Evolutionary conservation across 2,888 invertebrate species (phyloP).

Genomic region (Rhamphomyia laevipes): DNA sequence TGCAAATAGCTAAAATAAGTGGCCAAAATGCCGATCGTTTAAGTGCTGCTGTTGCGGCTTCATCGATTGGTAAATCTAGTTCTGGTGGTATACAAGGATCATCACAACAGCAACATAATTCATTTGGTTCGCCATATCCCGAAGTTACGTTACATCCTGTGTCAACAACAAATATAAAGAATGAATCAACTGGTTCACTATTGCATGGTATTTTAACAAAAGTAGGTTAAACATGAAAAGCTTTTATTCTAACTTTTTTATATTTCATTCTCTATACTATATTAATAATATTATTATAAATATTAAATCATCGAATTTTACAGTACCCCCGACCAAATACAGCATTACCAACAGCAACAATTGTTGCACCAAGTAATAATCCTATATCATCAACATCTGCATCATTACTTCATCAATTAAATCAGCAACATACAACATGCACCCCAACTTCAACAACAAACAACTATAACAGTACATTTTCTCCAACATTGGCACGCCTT

Average conservation of each 20-base stretch:
- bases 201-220: constrained; percentile 69
- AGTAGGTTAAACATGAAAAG: constrained; percentile 30
- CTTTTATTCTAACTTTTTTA: background rate
- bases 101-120: background rate
- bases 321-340: too few relatives aligned
- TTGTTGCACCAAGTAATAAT: background rate
- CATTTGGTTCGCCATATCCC: constrained; percentile 46
- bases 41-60: constrained; percentile 8
- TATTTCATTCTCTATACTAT: background rate
- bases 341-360: background rate
- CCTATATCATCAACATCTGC: constrained; percentile 2
- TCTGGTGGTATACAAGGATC: constrained; percentile 10
- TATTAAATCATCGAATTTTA: too few relatives aligned
- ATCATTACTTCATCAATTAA: constrained; percentile 8
- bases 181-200: constrained; percentile 46
- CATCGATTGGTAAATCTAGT: constrained; percentile 9
- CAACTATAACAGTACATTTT: constrained; percentile 28
- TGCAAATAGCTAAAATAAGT: constrained; percentile 57
- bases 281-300: too few relatives aligned
- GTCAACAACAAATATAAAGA: constrained; percentile 24
- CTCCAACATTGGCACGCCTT: constrained; percentile 68
- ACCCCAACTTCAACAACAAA: constrained; percentile 15
- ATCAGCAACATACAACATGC: constrained; percentile 10
- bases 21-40: constrained; percentile 12
- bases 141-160: constrained; percentile 71